phyloP scores from a whole-genome alignment of 2,797 vertebrate species.

The Setipinna tenuifilis region DNA sequence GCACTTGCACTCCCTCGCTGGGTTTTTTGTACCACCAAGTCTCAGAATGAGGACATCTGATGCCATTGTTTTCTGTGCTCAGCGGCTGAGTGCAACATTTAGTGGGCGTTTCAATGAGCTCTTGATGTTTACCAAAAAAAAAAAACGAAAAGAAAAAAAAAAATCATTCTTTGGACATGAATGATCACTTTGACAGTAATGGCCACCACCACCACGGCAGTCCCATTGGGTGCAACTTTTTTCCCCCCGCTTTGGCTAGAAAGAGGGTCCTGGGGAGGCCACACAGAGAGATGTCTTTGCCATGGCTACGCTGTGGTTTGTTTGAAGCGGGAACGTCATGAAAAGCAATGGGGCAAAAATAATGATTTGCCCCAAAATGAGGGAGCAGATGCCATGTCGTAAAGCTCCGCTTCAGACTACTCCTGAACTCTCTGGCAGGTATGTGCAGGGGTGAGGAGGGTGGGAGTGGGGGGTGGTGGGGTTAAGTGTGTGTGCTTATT shows the following conservation, averaged over 20 bases:
- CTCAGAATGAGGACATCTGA: not conserved
- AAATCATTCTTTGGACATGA: not conserved
- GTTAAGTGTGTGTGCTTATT: too few species aligned
- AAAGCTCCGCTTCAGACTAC: conserved; percentile 15
- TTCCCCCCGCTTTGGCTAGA: not conserved
- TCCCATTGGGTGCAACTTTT: not conserved
- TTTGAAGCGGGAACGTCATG: conserved; percentile 14
- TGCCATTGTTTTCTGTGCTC: conserved; percentile 1
- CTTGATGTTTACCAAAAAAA: not conserved
- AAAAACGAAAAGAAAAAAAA: not conserved
- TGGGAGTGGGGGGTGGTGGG: not conserved
- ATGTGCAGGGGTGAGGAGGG: not conserved
- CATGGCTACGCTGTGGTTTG: not conserved
- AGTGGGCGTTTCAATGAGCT: not conserved
- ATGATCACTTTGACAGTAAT: conserved; percentile 18
- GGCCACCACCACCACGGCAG: not conserved
- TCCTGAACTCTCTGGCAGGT: not conserved
- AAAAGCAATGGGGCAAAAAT: conserved; percentile 23
- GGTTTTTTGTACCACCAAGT: not conserved
- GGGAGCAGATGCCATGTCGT: conserved; percentile 16
- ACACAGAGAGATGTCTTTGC: conserved; percentile 12
- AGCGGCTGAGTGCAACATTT: not conserved
- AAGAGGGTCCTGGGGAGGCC: not conserved
- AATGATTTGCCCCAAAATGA: conserved; percentile 15
- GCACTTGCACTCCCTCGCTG: not conserved